Base-by-base conservation (phyloP, 1,140 invertebrate species). In the Polyergus mexicanus region DNA sequence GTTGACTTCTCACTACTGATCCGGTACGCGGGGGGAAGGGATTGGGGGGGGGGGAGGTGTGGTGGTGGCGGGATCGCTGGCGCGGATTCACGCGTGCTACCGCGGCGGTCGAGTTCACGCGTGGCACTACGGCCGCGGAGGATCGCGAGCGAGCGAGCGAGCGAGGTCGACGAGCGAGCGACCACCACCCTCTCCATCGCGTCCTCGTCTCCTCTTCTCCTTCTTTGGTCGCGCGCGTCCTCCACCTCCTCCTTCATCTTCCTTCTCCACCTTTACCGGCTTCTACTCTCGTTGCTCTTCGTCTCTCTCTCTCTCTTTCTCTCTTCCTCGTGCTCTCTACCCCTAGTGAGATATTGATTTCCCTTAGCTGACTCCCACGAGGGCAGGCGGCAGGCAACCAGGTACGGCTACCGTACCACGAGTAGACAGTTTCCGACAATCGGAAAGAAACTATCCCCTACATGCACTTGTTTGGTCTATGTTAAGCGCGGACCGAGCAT, bases 271-370 rank as follows among this genome's bases (percentile, higher is more conserved):
- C 41, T 81, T 86, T 72, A 19, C 38, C 83, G 51, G 68, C 75
- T 89, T 85, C 81, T 88, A 84, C 85, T 89, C 88, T 90, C 85
- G 66, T 56, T 84, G 38, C 38, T 51, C 47, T 84, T 76, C 60
- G 44, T 54, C 84, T 88, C 86, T 88, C 80, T 89, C 88, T 87
- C 86, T 89, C 88, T 90, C 86, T n/a, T n/a, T 88, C 86, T 88
- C 80, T 89, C 88, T 87, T 86, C 89, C 88, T 90, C 86, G 75
- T 83, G 81, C 81, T 89, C 91, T 92, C 92, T 91, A 92, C 93
- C 92, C 93, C 94, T 93, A 94, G 94, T 95, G 94, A 95, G 94
- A 94, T 95, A 95, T 95, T 95, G 94, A 94, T 95, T 95, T 95
- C 94, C 94, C 94, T 94, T 95, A 94, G 94, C 94, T 94, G 92